These are phyloP conservation scores for Pseudanteris insignis DNA, from an alignment of 2,888 invertebrate species.

Conservation along the genomic window DNA sequence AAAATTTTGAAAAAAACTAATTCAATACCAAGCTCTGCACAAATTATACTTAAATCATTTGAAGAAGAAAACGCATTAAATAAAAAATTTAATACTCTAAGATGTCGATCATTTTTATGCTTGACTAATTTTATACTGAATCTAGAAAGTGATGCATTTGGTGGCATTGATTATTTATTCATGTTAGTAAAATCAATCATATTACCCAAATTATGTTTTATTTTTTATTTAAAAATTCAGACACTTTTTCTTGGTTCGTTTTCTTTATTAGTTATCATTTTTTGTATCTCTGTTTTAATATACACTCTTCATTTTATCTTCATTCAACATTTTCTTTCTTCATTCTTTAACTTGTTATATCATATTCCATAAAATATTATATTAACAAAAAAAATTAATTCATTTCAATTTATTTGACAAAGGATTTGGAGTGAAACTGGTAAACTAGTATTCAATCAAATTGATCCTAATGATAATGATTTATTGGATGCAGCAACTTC, in stretches of 20 bases:
- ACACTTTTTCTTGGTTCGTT: no score
- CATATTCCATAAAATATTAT: slow-evolving; percentile 9
- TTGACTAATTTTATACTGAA: slow-evolving; percentile 75
- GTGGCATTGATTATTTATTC: slow-evolving; percentile 72
- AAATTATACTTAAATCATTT: no score
- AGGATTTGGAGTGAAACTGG: slow-evolving; percentile 76
- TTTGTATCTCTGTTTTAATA: slow-evolving; percentile 1
- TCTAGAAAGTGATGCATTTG: slow-evolving; percentile 73
- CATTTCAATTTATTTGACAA: slow-evolving; percentile 46
- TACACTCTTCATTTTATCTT: no score
- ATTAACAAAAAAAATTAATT: slow-evolving; percentile 10
- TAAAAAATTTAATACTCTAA: slow-evolving; percentile 70
- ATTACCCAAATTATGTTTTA: no score
- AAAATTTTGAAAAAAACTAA: no score
- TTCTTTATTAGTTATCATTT: not conserved
- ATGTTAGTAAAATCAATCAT: no score
- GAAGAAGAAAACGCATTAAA: no score
- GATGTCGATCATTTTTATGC: slow-evolving; percentile 75
- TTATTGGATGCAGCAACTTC: slow-evolving; percentile 77
- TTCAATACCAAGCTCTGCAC: no score
- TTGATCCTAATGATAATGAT: slow-evolving; percentile 66
- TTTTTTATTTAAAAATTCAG: no score
- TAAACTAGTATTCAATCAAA: slow-evolving; percentile 71
- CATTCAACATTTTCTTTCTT: no score
- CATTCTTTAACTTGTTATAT: no score